Evolutionary conservation across 64 coral and sea anemone genomes (phyloP).

Genomic region (Exaiptasia diaphana): DNA sequence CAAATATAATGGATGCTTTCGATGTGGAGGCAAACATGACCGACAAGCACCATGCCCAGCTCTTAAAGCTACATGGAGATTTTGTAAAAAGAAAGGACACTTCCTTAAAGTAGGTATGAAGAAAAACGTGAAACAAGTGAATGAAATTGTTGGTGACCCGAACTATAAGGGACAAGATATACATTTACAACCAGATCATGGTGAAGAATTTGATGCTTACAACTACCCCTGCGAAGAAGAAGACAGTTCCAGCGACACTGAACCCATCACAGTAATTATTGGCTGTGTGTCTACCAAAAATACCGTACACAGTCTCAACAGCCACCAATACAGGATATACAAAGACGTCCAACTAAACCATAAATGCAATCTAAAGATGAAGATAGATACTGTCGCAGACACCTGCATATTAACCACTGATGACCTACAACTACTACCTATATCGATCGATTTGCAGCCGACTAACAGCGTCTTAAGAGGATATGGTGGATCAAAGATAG

Average conservation of each 20-base stretch:
- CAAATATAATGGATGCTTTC: neutral
- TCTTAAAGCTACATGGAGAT: neutral
- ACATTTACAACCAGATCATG: neutral
- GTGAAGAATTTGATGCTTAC: neutral
- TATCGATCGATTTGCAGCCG: neutral
- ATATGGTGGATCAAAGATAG: constrained; percentile 27
- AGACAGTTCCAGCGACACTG: neutral
- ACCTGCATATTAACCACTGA: constrained; percentile 38
- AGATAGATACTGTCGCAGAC: constrained; percentile 60
- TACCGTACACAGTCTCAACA: constrained; percentile 24
- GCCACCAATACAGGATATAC: constrained; percentile 31
- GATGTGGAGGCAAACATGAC: constrained; percentile 6
- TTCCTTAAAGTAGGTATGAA: constrained; percentile 35
- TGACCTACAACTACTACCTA: neutral
- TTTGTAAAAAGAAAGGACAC: constrained; percentile 25
- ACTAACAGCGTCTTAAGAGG: neutral
- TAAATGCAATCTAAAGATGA: constrained; percentile 3
- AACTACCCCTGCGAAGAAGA: neutral
- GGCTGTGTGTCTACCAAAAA: constrained; percentile 17
- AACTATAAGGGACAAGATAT: constrained; percentile 29
- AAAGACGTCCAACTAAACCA: constrained; percentile 9
- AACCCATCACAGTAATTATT: constrained; percentile 20
- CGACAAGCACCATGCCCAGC: neutral
- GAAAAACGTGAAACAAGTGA: neutral
- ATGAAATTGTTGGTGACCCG: constrained; percentile 33